Conservation (phyloP, 2,888 invertebrate species). For the Ormia ochracea region DNA sequence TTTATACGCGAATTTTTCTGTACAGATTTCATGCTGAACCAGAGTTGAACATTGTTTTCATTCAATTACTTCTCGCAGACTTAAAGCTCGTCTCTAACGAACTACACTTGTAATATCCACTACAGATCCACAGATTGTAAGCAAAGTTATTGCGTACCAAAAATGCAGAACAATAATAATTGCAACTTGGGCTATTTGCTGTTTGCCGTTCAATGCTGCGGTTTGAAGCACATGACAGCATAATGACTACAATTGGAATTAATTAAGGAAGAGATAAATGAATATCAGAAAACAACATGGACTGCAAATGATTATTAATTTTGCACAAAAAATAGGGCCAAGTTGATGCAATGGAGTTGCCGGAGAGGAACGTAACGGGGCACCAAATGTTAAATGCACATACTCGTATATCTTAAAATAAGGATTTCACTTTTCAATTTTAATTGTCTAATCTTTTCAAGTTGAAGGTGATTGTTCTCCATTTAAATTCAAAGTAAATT, state of each 20-base stretch:
- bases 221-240: constrained; percentile 19
- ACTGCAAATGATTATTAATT: not conserved
- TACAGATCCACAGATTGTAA: not conserved
- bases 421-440: too few species aligned
- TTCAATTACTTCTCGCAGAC: constrained; percentile 34
- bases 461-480: too few species aligned
- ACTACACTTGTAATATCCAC: not conserved
- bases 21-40: not conserved
- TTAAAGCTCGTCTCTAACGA: not conserved
- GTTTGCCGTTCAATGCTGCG: not conserved
- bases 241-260: constrained; percentile 14
- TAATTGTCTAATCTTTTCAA: too few species aligned
- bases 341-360: not conserved
- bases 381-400: too few species aligned
- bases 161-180: not conserved
- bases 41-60: constrained; percentile 53
- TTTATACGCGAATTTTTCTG: not conserved
- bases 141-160: not conserved
- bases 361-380: too few species aligned
- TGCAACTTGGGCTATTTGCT: not conserved
- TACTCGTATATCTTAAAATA: too few species aligned
- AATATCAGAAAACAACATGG: not conserved
- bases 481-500: too few species aligned
- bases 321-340: not conserved
- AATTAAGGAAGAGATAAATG: constrained; percentile 1